Conservation (phyloP, 2,113 vertebrate species). For the Neofelis nebulosa region DNA sequence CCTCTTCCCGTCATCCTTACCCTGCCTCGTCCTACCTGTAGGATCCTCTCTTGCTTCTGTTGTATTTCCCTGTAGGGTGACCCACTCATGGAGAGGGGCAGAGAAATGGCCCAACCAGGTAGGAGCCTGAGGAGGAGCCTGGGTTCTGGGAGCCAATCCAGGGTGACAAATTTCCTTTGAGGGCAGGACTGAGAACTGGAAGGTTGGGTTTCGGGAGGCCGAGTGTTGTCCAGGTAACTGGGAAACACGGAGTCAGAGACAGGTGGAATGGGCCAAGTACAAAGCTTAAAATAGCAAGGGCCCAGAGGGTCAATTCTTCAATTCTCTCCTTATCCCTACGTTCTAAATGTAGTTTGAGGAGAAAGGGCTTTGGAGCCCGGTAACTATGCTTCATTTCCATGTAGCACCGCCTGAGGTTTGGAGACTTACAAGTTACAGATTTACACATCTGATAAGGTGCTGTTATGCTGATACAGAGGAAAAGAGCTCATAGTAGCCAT, state of each 20-base stretch:
- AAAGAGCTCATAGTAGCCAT: not conserved
- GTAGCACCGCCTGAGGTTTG: not conserved
- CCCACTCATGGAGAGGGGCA: not conserved
- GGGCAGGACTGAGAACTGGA: slow-evolving; percentile 15
- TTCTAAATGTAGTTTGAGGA: not conserved
- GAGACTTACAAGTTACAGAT: not conserved
- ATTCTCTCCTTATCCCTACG: not conserved
- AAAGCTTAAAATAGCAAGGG: not conserved
- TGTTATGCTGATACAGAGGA: not conserved
- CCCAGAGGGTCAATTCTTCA: not conserved
- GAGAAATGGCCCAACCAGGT: slow-evolving; percentile 1
- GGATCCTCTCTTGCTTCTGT: not conserved
- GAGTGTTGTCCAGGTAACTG: slow-evolving; percentile 53
- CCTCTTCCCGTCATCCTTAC: not conserved
- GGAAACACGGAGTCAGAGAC: not conserved
- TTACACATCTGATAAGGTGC: not conserved
- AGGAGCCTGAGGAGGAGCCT: not conserved
- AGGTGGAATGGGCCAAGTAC: not conserved
- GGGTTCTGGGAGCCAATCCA: slow-evolving; percentile 44
- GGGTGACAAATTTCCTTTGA: not conserved
- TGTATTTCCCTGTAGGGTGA: not conserved
- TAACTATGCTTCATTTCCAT: not conserved
- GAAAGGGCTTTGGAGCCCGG: not conserved
- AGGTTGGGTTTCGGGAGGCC: not conserved
- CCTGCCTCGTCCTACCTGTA: not conserved